phyloP scores from a whole-genome alignment of 2,888 invertebrate species.

The Spilosoma lubricipeda region DNA sequence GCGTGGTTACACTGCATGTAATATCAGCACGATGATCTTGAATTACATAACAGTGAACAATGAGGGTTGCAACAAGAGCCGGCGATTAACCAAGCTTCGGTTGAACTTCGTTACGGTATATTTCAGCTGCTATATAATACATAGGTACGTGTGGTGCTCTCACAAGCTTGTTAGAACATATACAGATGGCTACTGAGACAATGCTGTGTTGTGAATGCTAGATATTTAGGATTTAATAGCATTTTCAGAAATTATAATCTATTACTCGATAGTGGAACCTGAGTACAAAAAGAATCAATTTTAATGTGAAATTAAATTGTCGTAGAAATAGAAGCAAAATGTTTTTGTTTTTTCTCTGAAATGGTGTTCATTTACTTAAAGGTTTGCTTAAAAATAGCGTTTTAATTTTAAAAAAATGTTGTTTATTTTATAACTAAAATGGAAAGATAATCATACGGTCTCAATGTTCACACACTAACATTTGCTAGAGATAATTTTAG shows the following conservation, averaged over 20 bases:
- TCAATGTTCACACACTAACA: too few relatives aligned
- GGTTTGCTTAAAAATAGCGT: too few relatives aligned
- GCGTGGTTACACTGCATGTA: conserved; percentile 27
- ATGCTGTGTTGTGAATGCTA: neutral
- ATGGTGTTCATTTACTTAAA: too few relatives aligned
- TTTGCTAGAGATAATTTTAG: too few relatives aligned
- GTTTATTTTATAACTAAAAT: too few relatives aligned
- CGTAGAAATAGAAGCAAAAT: too few relatives aligned
- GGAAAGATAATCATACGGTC: too few relatives aligned
- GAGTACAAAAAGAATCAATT: neutral
- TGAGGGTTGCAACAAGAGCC: conserved; percentile 42
- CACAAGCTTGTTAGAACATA: neutral
- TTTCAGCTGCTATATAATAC: conserved; percentile 31
- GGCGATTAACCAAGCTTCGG: conserved; percentile 41
- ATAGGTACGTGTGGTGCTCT: conserved; percentile 11
- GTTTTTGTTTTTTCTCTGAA: too few relatives aligned
- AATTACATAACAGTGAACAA: conserved; percentile 50
- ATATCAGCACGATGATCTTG: conserved; percentile 52
- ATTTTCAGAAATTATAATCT: neutral
- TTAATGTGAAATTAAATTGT: neutral
- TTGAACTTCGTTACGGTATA: conserved; percentile 42
- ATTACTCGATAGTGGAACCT: neutral
- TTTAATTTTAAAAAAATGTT: too few relatives aligned
- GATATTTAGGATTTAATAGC: neutral
- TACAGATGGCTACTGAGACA: neutral